phyloP scores from a whole-genome alignment of 2,113 vertebrate species.

The Thryonomys swinderianus region DNA sequence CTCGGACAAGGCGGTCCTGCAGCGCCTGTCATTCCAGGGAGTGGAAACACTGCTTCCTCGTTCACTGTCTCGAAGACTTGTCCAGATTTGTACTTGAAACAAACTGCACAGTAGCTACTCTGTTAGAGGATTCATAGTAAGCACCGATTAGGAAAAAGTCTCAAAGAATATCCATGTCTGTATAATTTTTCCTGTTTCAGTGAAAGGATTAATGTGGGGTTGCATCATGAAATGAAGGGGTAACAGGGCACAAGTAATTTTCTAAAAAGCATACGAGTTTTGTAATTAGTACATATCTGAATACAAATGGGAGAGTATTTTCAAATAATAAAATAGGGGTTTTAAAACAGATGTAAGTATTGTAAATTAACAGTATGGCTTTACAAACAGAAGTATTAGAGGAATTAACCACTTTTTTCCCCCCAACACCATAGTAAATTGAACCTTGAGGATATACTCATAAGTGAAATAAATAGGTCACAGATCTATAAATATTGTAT shows the following conservation, averaged over 20 bases:
- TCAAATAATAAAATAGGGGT: not conserved
- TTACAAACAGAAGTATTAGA: not conserved
- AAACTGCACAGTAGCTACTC: not conserved
- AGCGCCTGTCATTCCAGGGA: not conserved
- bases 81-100: not conserved
- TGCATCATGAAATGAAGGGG: not conserved
- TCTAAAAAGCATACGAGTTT: not conserved
- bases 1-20: not conserved
- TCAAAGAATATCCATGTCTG: not conserved
- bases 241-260: not conserved
- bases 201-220: not conserved
- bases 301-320: not conserved
- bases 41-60: not conserved
- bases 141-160: not conserved
- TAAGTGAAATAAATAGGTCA: too few relatives aligned
- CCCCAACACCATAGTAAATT: not conserved
- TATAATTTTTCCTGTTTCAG: not conserved
- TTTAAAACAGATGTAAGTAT: not conserved
- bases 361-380: not conserved
- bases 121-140: not conserved
- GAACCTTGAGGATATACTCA: too few relatives aligned
- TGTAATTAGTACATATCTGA: not conserved
- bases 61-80: not conserved
- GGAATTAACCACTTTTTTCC: not conserved
- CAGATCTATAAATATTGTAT: too few relatives aligned